Evolutionary conservation across 2,797 vertebrate genomes (phyloP).

Genomic region (Botia almorhae): DNA sequence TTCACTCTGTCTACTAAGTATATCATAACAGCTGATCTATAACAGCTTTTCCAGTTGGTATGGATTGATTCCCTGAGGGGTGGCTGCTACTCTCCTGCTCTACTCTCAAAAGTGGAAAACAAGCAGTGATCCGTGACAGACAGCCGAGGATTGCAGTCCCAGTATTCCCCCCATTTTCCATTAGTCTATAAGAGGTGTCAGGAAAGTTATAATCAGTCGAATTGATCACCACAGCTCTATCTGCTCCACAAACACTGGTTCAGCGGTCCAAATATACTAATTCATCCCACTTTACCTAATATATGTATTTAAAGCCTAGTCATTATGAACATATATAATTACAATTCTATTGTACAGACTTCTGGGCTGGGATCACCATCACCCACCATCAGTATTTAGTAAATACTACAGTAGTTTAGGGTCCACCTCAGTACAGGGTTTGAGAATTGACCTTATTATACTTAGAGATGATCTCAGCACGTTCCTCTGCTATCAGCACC

Average conservation of each 20-base stretch:
- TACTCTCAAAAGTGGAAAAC: constrained; percentile 36
- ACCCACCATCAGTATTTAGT: no score
- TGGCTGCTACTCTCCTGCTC: constrained; percentile 12
- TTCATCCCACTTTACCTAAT: no score
- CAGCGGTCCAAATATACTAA: background rate
- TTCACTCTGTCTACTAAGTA: constrained; percentile 2
- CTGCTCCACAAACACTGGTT: background rate
- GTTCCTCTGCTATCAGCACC: constrained; percentile 87
- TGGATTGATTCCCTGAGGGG: constrained; percentile 43
- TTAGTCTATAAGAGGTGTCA: constrained; percentile 2
- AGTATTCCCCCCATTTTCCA: constrained; percentile 41
- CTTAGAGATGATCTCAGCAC: constrained; percentile 86
- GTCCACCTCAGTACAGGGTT: background rate
- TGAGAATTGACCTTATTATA: constrained; percentile 83
- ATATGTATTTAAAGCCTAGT: no score
- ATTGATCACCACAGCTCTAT: constrained; percentile 2
- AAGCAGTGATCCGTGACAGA: constrained; percentile 36
- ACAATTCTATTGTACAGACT: no score
- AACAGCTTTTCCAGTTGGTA: constrained; percentile 48
- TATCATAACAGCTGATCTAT: background rate
- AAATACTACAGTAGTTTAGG: background rate
- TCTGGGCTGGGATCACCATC: no score
- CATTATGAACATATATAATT: no score
- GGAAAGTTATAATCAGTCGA: background rate
- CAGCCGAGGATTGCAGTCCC: constrained; percentile 1